Conservation (phyloP, 2,113 vertebrate genomes). For the Psophia crepitans region DNA sequence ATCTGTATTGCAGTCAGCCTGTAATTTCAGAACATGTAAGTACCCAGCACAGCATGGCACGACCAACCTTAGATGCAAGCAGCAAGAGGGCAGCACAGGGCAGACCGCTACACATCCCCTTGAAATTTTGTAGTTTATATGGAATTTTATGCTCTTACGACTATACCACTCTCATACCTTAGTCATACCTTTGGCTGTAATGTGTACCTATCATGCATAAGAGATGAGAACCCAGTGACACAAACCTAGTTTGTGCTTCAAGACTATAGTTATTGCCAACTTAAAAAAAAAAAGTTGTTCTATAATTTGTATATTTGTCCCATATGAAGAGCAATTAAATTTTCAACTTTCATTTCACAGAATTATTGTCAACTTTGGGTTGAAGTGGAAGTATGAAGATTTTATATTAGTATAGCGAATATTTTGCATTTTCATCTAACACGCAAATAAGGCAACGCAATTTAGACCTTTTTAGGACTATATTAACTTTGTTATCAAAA, state of each 20-base stretch:
- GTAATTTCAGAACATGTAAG: background rate
- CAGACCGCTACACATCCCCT: background rate
- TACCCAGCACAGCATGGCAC: background rate
- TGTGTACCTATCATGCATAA: background rate
- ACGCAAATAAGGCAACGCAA: background rate
- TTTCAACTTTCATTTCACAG: too few species aligned
- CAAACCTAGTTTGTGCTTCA: background rate
- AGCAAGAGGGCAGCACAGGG: background rate
- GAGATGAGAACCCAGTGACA: background rate
- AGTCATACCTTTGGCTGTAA: background rate
- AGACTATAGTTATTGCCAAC: background rate
- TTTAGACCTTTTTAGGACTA: background rate
- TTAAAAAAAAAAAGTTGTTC: background rate
- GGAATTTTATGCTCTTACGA: background rate
- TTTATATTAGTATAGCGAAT: background rate
- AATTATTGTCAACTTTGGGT: background rate
- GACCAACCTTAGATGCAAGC: background rate
- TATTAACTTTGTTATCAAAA: background rate
- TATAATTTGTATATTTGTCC: background rate
- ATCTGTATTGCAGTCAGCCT: background rate
- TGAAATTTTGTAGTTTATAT: background rate
- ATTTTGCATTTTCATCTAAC: background rate
- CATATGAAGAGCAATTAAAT: too few species aligned
- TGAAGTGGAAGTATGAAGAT: background rate
- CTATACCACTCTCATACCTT: background rate